These are phyloP conservation scores for Melanitta fusca DNA, from an alignment of 2,797 vertebrate species.

Conservation along the genomic window DNA sequence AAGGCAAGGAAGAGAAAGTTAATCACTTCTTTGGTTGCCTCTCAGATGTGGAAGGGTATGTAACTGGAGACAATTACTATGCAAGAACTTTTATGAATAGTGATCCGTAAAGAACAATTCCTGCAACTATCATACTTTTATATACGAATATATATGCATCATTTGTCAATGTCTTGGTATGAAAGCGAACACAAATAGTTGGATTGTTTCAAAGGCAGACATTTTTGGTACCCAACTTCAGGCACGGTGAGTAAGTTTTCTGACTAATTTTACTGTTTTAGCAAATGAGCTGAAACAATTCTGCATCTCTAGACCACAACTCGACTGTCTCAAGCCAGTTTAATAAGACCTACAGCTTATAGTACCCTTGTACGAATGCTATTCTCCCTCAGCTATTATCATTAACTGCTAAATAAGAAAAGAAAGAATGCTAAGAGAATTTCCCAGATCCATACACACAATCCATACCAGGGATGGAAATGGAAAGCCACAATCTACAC, in stretches of 20 bases:
- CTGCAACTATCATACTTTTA: neutral
- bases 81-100: neutral
- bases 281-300: neutral
- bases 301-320: rapidly evolving
- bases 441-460: neutral
- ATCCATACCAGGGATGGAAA: neutral
- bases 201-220: neutral
- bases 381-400: neutral
- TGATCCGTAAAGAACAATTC: neutral
- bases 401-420: neutral
- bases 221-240: neutral
- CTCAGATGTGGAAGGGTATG: neutral
- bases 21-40: neutral
- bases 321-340: neutral
- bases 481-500: neutral
- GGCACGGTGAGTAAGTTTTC: neutral
- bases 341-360: neutral
- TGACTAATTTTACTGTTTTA: neutral
- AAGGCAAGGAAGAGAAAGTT: neutral
- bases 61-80: neutral
- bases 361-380: neutral
- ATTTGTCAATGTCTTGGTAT: neutral
- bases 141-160: neutral
- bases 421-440: neutral
- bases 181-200: neutral